phyloP scores from a whole-genome alignment of 2,113 vertebrate species.

The Phaethornis superciliosus region DNA sequence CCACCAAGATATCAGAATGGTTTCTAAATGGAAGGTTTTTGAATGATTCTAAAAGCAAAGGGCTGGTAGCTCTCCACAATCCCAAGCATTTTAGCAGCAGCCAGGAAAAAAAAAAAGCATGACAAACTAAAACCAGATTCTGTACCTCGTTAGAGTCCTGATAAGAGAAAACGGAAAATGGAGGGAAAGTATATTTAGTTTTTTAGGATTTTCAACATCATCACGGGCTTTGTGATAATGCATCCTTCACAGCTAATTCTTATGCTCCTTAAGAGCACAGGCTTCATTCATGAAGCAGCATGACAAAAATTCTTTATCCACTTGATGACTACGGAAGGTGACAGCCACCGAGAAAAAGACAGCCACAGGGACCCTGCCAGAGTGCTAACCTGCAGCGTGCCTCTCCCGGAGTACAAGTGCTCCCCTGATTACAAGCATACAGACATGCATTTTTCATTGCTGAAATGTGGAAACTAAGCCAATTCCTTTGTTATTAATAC shows the following conservation, averaged over 20 bases:
- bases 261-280: conserved; percentile 36
- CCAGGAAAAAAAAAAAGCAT: background rate
- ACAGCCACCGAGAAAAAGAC: conserved; percentile 33
- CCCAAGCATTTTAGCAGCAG: background rate
- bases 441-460: conserved; percentile 45
- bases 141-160: background rate
- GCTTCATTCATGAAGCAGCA: conserved; percentile 61
- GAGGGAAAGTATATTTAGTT: background rate
- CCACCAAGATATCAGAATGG: conserved; percentile 61
- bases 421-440: background rate
- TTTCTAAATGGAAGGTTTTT: conserved; percentile 57
- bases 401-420: background rate
- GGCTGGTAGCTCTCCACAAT: conserved; percentile 20
- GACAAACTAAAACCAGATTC: conserved; percentile 21
- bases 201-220: conserved; percentile 16
- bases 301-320: conserved; percentile 69
- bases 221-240: background rate
- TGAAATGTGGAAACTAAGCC: background rate
- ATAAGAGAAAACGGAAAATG: background rate
- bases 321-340: conserved; percentile 64
- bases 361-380: conserved; percentile 37
- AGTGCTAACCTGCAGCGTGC: conserved; percentile 53
- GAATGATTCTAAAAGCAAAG: conserved; percentile 60
- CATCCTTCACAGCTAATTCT: conserved; percentile 59
- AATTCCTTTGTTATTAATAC: conserved; percentile 47